Conservation (phyloP, 2,113 vertebrate species). For the Perca schrenkii region DNA sequence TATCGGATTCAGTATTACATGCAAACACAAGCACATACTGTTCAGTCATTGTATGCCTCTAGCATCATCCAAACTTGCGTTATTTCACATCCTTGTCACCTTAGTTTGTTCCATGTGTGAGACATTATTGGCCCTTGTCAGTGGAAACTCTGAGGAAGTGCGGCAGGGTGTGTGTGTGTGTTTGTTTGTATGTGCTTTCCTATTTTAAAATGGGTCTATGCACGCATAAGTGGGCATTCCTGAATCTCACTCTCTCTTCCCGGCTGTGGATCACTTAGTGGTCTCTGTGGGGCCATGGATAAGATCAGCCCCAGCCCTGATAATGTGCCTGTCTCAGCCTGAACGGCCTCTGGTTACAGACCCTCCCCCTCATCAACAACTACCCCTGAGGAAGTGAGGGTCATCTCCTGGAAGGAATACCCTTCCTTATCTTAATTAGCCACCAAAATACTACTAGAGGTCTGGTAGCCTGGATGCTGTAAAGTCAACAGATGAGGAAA, state of each 20-base stretch:
- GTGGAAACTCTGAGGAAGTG: constrained; percentile 68
- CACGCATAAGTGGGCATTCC: constrained; percentile 20
- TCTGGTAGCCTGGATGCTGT: background rate
- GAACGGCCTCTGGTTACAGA: constrained; percentile 20
- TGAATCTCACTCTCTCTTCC: constrained; percentile 16
- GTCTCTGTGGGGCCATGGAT: constrained; percentile 32
- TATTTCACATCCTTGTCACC: background rate
- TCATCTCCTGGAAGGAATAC: constrained; percentile 32
- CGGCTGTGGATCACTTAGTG: constrained; percentile 20
- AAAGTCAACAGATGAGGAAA: background rate
- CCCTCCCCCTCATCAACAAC: constrained; percentile 13
- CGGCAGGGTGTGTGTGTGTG: constrained; percentile 34
- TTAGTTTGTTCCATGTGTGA: constrained; percentile 5
- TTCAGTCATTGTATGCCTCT: background rate
- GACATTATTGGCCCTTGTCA: constrained; percentile 18
- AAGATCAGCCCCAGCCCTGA: constrained; percentile 43
- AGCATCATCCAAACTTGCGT: background rate
- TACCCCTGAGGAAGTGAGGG: constrained; percentile 32
- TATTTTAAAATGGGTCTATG: constrained; percentile 19
- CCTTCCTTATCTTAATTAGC: constrained; percentile 42
- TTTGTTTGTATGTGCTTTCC: constrained; percentile 30
- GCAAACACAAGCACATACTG: background rate
- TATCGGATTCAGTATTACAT: background rate
- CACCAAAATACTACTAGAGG: background rate
- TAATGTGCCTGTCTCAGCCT: constrained; percentile 9